These are phyloP conservation scores for Planococcus citri DNA, from an alignment of 1,140 invertebrate species.

Conservation along the genomic window DNA sequence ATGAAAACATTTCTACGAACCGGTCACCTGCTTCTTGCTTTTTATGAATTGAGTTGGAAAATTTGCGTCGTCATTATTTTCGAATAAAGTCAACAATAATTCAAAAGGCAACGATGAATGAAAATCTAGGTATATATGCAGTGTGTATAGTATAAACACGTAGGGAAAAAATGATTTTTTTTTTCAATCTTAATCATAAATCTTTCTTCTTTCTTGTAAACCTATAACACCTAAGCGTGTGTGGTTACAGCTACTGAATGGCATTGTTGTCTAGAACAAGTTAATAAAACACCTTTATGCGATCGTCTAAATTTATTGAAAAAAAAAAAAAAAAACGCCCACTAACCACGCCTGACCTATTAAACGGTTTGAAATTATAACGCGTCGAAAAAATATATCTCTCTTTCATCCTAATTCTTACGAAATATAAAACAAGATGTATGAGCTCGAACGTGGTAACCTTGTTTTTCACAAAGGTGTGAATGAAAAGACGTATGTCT, in stretches of 20 bases:
- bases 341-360: constrained; percentile 18
- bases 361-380: constrained; percentile 11
- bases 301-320: constrained; percentile 9
- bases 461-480: constrained; percentile 19
- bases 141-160: background rate
- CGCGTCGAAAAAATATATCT: background rate
- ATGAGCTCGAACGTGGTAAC: constrained; percentile 7
- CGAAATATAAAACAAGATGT: constrained; percentile 20
- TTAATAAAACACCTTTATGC: constrained; percentile 10
- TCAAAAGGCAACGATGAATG: background rate
- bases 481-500: constrained; percentile 9
- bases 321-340: constrained; percentile 11
- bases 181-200: background rate
- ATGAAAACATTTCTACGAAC: background rate
- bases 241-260: constrained; percentile 12
- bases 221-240: background rate
- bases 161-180: constrained; percentile 13
- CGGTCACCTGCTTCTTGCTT: background rate
- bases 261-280: constrained; percentile 11
- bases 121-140: background rate
- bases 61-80: constrained; percentile 18
- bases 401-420: constrained; percentile 12
- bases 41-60: constrained; percentile 5
- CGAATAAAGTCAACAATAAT: background rate
- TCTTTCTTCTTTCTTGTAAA: background rate